Percentiles rank a stretch among this genome's conserved stretches.
Evolutionary conservation across 2,797 vertebrate genomes (phyloP).

Genomic region (Peromyscus attwateri): DNA sequence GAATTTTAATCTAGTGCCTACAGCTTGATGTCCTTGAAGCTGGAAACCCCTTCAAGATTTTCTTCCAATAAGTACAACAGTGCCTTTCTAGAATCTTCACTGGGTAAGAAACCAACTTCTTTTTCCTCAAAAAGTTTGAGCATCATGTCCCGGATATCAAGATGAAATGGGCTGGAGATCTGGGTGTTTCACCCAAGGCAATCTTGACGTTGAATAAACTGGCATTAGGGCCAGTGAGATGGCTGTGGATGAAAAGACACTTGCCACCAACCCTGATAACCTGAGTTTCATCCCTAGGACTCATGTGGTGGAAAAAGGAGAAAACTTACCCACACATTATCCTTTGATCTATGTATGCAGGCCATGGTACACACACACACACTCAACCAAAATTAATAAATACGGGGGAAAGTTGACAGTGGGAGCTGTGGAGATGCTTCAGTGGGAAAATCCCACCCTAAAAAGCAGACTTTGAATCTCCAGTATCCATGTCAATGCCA

Average conservation of each 20-base stretch:
- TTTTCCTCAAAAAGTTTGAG: not conserved
- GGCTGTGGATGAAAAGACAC: too few species aligned
- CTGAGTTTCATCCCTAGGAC: not conserved
- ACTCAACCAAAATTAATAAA: not conserved
- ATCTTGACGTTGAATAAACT: not conserved
- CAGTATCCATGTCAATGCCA: not conserved
- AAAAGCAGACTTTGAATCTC: too few species aligned
- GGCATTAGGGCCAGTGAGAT: not conserved
- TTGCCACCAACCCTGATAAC: not conserved
- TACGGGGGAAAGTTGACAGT: too few species aligned
- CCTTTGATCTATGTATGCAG: too few species aligned
- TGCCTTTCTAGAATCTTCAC: not conserved
- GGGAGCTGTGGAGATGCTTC: not conserved
- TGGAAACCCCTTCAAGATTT: not conserved
- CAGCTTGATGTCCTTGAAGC: not conserved
- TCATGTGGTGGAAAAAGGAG: not conserved
- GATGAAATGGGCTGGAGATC: not conserved
- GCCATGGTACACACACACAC: not conserved
- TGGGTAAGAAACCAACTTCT: not conserved
- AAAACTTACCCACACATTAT: too few species aligned
- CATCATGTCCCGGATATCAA: not conserved
- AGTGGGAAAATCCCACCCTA: too few species aligned
- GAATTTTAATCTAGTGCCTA: not conserved
- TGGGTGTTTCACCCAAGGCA: rapidly evolving
- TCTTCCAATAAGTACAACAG: not conserved